phyloP scores from a whole-genome alignment of 92 coral and sea anemone species.

The Nematostella vectensis region DNA sequence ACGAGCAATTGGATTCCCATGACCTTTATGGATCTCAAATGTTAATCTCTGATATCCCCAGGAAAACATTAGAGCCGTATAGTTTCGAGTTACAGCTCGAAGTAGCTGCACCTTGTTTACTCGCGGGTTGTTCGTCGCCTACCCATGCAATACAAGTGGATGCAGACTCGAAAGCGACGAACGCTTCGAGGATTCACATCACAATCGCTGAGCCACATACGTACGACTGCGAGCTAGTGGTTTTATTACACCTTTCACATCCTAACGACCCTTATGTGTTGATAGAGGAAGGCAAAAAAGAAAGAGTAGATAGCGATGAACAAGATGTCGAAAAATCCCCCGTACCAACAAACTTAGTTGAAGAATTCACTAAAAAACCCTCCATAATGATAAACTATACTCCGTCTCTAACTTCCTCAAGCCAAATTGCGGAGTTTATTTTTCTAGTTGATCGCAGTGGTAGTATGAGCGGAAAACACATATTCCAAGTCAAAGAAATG shows the following conservation, averaged over 20 bases:
- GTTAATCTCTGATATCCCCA: conserved; percentile 54
- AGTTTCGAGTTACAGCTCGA: conserved; percentile 81
- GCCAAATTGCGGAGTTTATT: conserved; percentile 52
- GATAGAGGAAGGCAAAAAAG: conserved; percentile 78
- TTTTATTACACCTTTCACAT: conserved; percentile 71
- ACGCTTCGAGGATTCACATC: conserved; percentile 78
- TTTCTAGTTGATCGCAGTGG: conserved; percentile 98
- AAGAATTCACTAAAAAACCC: conserved; percentile 59
- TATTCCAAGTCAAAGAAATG: conserved; percentile 84
- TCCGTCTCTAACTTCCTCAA: conserved; percentile 44
- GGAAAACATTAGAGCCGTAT: conserved; percentile 74
- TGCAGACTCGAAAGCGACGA: conserved; percentile 80
- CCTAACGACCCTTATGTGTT: conserved; percentile 80
- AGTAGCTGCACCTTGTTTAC: conserved; percentile 76
- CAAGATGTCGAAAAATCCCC: too few species aligned
- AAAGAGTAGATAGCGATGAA: conserved; percentile 9
- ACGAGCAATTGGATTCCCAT: conserved; percentile 10
- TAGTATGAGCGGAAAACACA: conserved; percentile 92
- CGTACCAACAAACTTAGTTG: conserved; percentile 27
- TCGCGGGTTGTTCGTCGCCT: conserved; percentile 91
- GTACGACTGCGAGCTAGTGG: conserved; percentile 77
- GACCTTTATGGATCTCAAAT: conserved; percentile 64
- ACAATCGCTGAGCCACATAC: conserved; percentile 87
- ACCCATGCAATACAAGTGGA: conserved; percentile 98
- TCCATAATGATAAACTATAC: conserved; percentile 77